Evolutionary conservation across 2,888 invertebrate genomes (phyloP).

Genomic region (Nomada hirtipes): DNA sequence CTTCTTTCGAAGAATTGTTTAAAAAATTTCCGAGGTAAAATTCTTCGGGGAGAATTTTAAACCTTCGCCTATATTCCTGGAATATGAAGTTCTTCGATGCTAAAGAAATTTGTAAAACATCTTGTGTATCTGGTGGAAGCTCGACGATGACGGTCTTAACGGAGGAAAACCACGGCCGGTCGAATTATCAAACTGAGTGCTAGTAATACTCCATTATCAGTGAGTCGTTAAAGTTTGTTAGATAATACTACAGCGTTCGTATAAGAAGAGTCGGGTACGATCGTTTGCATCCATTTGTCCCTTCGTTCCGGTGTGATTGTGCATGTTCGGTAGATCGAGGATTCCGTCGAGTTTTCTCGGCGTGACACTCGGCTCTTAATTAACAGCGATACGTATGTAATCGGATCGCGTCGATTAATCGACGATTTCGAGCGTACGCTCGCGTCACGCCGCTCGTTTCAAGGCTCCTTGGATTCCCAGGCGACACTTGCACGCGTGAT

Average conservation of each 20-base stretch:
- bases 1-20: no score
- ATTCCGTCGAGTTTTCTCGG: no score
- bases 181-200: conserved; percentile 25
- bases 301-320: neutral
- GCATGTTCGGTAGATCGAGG: neutral
- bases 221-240: neutral
- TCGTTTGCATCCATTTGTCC: conserved; percentile 11
- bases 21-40: no score
- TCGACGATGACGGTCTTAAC: neutral
- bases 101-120: no score
- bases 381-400: conserved; percentile 3
- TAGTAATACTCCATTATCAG: conserved; percentile 39
- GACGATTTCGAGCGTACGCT: conserved; percentile 1
- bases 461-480: conserved; percentile 31
- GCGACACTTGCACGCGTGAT: conserved; percentile 9
- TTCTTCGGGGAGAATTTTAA: no score
- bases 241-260: conserved; percentile 7
- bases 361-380: no score
- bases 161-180: conserved; percentile 16
- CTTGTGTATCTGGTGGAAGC: no score
- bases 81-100: neutral
- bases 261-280: neutral
- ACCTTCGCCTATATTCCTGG: no score
- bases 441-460: conserved; percentile 14
- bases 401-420: neutral